phyloP scores from a whole-genome alignment of 2,797 vertebrate genomes.

The Leptatherina wallacei region DNA sequence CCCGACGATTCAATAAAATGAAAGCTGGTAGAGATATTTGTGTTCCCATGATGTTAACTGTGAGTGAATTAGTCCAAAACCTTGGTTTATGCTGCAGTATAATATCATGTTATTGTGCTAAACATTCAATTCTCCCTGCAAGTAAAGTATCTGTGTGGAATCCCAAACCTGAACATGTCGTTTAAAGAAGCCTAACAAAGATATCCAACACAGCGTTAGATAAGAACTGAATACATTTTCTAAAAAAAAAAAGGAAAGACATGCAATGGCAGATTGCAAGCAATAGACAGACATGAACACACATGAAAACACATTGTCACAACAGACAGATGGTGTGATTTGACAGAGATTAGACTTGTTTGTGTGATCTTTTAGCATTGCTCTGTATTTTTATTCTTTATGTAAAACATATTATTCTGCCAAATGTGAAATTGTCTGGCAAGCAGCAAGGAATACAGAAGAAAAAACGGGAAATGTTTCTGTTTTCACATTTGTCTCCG shows the following conservation, averaged over 20 bases:
- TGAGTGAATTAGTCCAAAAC: not conserved
- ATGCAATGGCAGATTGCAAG: slow-evolving; percentile 25
- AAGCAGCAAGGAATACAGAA: slow-evolving; percentile 19
- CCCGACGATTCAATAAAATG: not conserved
- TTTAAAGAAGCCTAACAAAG: slow-evolving; percentile 11
- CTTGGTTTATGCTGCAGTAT: not conserved
- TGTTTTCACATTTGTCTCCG: slow-evolving; percentile 47
- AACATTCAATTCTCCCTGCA: slow-evolving; percentile 31
- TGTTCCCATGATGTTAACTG: not conserved
- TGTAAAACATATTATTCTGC: slow-evolving; percentile 59
- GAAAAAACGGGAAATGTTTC: slow-evolving; percentile 39
- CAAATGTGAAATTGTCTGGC: slow-evolving; percentile 59
- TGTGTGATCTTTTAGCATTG: slow-evolving; percentile 58
- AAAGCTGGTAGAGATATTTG: not conserved
- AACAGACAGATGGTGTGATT: slow-evolving; percentile 68
- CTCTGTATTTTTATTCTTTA: slow-evolving; percentile 54
- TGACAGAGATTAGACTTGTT: slow-evolving; percentile 63
- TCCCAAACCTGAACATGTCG: slow-evolving; percentile 4
- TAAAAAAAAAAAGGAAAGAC: slow-evolving; percentile 15
- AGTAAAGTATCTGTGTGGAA: slow-evolving; percentile 29
- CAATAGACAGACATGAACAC: slow-evolving; percentile 40
- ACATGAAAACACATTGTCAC: slow-evolving; percentile 42
- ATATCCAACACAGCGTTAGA: not conserved
- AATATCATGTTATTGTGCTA: not conserved
- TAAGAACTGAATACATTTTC: not conserved